Percentiles rank a stretch among this genome's conserved stretches.
Conservation (phyloP, 2,113 vertebrate species). For the Hemibagrus wyckioides region DNA sequence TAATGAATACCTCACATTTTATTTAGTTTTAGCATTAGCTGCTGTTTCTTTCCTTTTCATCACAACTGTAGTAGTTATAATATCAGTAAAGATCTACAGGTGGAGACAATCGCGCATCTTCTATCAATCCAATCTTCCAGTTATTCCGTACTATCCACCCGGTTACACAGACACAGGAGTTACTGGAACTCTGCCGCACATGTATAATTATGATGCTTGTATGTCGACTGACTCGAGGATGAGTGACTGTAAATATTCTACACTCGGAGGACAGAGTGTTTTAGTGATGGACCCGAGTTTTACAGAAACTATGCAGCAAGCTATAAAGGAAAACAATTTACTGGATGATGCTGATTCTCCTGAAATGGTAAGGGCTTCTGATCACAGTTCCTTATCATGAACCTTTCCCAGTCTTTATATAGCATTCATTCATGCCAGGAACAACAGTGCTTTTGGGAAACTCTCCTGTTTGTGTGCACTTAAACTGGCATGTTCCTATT, state of each 20-base stretch:
- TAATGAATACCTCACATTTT: too few relatives aligned
- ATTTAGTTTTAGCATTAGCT: too few relatives aligned
- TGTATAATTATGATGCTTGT: conserved; percentile 53
- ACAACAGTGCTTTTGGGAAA: background rate
- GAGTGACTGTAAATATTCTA: conserved; percentile 44
- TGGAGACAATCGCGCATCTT: too few relatives aligned
- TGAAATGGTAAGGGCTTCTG: conserved; percentile 31
- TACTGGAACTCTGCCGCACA: conserved; percentile 50
- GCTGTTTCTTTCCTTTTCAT: too few relatives aligned
- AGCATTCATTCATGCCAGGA: background rate
- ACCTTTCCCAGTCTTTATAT: background rate
- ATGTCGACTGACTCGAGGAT: conserved; percentile 48
- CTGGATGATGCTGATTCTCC: background rate
- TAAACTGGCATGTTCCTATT: background rate
- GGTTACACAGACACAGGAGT: background rate
- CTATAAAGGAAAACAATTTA: background rate
- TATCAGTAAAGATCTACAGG: too few relatives aligned
- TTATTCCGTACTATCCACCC: too few relatives aligned
- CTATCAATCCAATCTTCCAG: too few relatives aligned
- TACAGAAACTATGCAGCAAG: conserved; percentile 15
- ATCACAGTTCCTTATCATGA: background rate
- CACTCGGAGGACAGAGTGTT: conserved; percentile 39
- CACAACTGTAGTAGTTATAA: too few relatives aligned
- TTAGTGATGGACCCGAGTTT: conserved; percentile 38
- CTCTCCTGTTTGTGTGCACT: background rate